Percentiles rank a stretch among this genome's conserved stretches.
phyloP scores from a whole-genome alignment of 2,888 invertebrate genomes.

The Blera fallax region DNA sequence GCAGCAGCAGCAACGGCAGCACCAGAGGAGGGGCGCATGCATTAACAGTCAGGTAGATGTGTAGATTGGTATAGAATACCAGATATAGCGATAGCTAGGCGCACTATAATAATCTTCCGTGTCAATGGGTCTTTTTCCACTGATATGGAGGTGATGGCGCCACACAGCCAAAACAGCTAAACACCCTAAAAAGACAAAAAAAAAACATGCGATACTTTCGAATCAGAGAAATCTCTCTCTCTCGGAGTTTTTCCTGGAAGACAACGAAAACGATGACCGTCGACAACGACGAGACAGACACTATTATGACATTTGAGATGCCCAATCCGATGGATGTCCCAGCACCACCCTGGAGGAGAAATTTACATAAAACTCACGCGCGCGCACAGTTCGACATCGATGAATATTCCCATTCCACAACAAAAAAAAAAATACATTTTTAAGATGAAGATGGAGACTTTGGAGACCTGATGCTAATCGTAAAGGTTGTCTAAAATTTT shows the following conservation, averaged over 20 bases:
- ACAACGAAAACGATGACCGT: neutral
- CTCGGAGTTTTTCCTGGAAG: constrained; percentile 65
- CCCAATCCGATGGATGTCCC: constrained; percentile 66
- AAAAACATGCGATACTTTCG: constrained; percentile 44
- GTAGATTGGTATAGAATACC: constrained; percentile 17
- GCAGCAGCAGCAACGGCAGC: constrained; percentile 56
- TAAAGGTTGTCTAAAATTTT: constrained; percentile 31
- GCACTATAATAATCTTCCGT: constrained; percentile 64
- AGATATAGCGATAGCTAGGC: constrained; percentile 61
- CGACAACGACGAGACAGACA: constrained; percentile 56
- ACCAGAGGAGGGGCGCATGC: constrained; percentile 61
- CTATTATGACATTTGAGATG: constrained; percentile 71
- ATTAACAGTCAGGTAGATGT: constrained; percentile 45
- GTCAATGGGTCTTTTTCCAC: constrained; percentile 52
- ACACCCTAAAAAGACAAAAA: constrained; percentile 14
- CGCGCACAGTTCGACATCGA: constrained; percentile 41
- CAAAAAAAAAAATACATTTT: neutral
- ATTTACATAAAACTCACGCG: constrained; percentile 70
- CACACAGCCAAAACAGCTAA: constrained; percentile 47
- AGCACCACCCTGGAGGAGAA: constrained; percentile 62
- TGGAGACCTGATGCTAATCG: constrained; percentile 57
- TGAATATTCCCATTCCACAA: constrained; percentile 11
- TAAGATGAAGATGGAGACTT: constrained; percentile 10
- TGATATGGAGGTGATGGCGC: constrained; percentile 70
- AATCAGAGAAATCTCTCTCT: constrained; percentile 14